These are phyloP conservation scores for human (Homo sapiens) DNA, from an alignment of 2,113 vertebrate genomes.

Conservation along the genomic window DNA sequence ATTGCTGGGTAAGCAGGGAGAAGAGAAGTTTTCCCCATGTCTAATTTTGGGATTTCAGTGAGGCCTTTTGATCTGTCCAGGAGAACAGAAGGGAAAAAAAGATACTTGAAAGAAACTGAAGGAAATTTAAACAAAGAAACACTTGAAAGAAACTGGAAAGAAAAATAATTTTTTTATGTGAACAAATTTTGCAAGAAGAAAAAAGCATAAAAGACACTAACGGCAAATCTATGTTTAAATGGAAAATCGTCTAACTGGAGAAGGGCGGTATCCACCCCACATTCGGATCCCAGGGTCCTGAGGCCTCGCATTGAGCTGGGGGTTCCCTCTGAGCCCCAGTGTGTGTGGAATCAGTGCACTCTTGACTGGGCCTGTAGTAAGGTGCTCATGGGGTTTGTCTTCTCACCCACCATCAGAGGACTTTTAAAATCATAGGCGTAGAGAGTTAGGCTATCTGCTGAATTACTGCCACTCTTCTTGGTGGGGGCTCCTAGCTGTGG, in stretches of 20 bases:
- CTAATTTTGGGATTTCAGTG: background rate
- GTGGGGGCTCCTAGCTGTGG: background rate
- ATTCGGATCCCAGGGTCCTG: constrained; percentile 44
- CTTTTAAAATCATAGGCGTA: constrained; percentile 9
- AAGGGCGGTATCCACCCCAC: background rate
- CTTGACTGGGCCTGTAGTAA: constrained; percentile 15
- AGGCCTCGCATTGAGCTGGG: background rate
- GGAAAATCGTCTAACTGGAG: background rate
- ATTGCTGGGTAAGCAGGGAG: background rate
- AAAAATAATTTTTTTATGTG: background rate
- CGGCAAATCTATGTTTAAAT: background rate
- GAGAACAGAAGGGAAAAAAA: constrained; percentile 43
- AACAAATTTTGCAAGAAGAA: constrained; percentile 45
- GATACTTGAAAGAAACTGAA: constrained; percentile 67
- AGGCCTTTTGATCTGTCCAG: constrained; percentile 50
- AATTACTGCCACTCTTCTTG: background rate
- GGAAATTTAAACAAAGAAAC: constrained; percentile 56
- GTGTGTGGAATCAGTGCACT: background rate
- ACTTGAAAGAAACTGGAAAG: constrained; percentile 70
- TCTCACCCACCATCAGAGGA: constrained; percentile 45
- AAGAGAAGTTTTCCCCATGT: background rate
- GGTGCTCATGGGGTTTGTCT: constrained; percentile 58
- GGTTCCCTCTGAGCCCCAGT: constrained; percentile 11
- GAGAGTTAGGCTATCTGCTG: background rate
- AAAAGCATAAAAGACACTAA: background rate